Evolutionary conservation across 2,888 invertebrate species (phyloP).

Genomic region (Macropis europaea): DNA sequence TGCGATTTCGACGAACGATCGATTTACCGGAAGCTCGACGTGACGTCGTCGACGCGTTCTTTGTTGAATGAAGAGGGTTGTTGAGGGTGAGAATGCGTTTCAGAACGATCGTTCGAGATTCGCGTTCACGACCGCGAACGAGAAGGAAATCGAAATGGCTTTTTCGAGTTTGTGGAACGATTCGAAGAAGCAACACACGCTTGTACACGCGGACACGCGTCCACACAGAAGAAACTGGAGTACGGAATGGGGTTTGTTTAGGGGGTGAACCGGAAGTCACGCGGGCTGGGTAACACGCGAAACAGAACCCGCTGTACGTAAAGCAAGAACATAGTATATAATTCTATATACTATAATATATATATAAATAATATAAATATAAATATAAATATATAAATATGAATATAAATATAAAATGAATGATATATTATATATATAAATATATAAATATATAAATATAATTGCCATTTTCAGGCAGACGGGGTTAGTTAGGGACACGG

Average conservation of each 20-base stretch:
- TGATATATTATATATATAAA: constrained; percentile 56
- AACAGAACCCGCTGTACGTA: constrained; percentile 46
- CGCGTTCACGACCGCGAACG: too few species aligned
- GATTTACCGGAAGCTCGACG: constrained; percentile 12
- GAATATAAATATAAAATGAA: constrained; percentile 54
- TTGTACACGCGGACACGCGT: too few species aligned
- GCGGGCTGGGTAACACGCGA: constrained; percentile 59
- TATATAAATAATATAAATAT: constrained; percentile 58
- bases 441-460: constrained; percentile 54
- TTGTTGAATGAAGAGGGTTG: constrained; percentile 8
- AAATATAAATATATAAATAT: constrained; percentile 60
- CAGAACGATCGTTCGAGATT: too few species aligned
- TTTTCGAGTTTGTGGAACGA: too few species aligned
- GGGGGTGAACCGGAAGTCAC: constrained; percentile 55
- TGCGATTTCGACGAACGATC: constrained; percentile 22
- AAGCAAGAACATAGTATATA: constrained; percentile 67
- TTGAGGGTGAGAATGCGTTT: background rate
- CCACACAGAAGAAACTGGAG: background rate
- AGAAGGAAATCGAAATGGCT: too few species aligned
- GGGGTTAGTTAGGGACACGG: constrained; percentile 26
- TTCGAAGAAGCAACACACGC: too few species aligned
- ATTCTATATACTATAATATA: too few species aligned
- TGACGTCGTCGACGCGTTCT: constrained; percentile 16
- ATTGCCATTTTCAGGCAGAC: constrained; percentile 45
- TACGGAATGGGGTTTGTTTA: background rate